Conservation (phyloP, 2,113 vertebrate species). For the Erythrocebus patas region DNA sequence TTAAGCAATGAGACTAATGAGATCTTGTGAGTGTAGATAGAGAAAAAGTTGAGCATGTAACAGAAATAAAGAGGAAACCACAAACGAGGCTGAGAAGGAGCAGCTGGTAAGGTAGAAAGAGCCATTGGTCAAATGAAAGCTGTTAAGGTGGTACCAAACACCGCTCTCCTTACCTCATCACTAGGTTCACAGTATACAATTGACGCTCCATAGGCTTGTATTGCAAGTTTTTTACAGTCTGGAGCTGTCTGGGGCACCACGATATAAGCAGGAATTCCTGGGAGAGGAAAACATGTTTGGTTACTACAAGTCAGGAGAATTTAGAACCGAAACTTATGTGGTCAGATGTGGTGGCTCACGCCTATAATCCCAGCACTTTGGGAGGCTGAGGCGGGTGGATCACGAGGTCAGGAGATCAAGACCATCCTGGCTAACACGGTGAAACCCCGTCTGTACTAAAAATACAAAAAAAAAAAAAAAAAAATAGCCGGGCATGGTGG, state of each 20-base stretch:
- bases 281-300: neutral
- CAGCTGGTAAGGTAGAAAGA: neutral
- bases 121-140: neutral
- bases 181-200: slow-evolving; percentile 79
- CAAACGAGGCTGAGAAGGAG: neutral
- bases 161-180: slow-evolving; percentile 74
- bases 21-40: neutral
- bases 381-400: no score
- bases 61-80: neutral
- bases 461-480: no score
- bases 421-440: no score
- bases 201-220: slow-evolving; percentile 75
- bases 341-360: no score
- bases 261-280: slow-evolving; percentile 83
- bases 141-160: neutral
- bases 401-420: no score
- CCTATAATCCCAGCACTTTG: no score
- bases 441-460: no score
- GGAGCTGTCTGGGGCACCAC: slow-evolving; percentile 83
- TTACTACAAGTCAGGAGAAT: neutral
- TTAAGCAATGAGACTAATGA: slow-evolving; percentile 23
- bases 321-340: neutral
- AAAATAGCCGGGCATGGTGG: no score
- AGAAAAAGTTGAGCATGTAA: neutral
- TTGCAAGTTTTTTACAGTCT: slow-evolving; percentile 81